Evolutionary conservation across 2,888 invertebrate species (phyloP), one percentile per base, ranked within the genome.

Genomic region (Chloromyia formosa): DNA sequence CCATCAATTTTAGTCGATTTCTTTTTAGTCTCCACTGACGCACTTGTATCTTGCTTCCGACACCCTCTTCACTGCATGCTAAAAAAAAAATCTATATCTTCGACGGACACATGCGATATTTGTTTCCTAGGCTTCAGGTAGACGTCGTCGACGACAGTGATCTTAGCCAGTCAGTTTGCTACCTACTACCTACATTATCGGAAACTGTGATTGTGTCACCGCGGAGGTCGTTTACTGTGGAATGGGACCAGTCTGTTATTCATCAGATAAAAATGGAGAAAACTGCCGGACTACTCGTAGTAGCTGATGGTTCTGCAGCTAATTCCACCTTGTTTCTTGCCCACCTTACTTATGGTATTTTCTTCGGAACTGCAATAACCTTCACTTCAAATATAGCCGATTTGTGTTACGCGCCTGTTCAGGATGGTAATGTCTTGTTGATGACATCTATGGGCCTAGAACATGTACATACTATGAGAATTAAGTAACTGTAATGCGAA

Each of bases 221-320:
- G 27, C 16, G 54, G 69, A 69, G 69, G 69, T 69, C 69, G 27
- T 56, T 69, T 22, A 16, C 54, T 12, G 53, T 22, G 53, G 22
- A 68, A 69, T 69, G 53, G 35, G 69, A 69, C 49, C 68, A 53
- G 49, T 68, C 49, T 64, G 42, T 64, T 64, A 68, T 68, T 49
- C 68, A 68, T 27, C 35, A 35, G n/a, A 27, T 54, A 54, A 69
- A 69, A 16, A 69, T 54, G 35, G 69, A 54, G 54, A 64, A 64
- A 64, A 64, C 64, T 64, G 42, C 2, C 7, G 27, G 7, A 35
- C 27, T 35, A 49, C 66, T 7, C n/a, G n/a, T n/a, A n/a, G 16
- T 5, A 35, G n/a, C 14, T 61, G 35, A 35, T 16, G 14, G 18
- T 58, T 0, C 18, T 18, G 22, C 22, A 20, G 20, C n/a, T n/a